Evolutionary conservation across 2,888 invertebrate species (phyloP).

Genomic region (Meteorus colon): DNA sequence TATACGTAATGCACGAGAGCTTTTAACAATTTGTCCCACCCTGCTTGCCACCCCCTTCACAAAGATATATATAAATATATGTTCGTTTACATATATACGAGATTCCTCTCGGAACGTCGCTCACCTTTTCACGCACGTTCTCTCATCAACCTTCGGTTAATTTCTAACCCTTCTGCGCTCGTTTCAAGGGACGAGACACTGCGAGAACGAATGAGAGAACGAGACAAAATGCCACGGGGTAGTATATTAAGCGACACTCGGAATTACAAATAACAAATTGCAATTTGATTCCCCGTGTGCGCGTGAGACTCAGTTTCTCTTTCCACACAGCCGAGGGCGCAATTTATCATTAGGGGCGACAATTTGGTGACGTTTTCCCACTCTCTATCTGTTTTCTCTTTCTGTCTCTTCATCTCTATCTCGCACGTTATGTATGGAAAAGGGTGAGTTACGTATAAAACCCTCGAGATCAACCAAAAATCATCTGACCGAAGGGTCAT

Average conservation of each 20-base stretch:
- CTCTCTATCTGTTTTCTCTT: conserved; percentile 37
- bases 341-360: conserved; percentile 73
- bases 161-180: conserved; percentile 61
- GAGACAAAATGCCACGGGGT: conserved; percentile 57
- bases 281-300: conserved; percentile 72
- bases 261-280: conserved; percentile 74
- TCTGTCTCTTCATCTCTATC: conserved; percentile 27
- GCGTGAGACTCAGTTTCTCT: conserved; percentile 47
- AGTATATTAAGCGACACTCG: conserved; percentile 73
- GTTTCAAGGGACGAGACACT: conserved; percentile 40
- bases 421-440: conserved; percentile 38
- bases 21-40: conserved; percentile 50
- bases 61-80: conserved; percentile 9
- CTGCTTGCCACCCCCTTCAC: conserved; percentile 41
- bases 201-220: conserved; percentile 46
- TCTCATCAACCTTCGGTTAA: conserved; percentile 60
- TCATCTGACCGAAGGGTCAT: conserved; percentile 46
- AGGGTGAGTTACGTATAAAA: conserved; percentile 38
- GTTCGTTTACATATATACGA: conserved; percentile 35
- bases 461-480: conserved; percentile 46
- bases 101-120: conserved; percentile 53
- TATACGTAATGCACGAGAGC: conserved; percentile 46
- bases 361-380: conserved; percentile 68
- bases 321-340: conserved; percentile 64
- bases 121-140: conserved; percentile 47